A percentile compares a stretch with the other conserved stretches of the same genome.
phyloP scores from a whole-genome alignment of 2,113 vertebrate species.

The Sturnira hondurensis region DNA sequence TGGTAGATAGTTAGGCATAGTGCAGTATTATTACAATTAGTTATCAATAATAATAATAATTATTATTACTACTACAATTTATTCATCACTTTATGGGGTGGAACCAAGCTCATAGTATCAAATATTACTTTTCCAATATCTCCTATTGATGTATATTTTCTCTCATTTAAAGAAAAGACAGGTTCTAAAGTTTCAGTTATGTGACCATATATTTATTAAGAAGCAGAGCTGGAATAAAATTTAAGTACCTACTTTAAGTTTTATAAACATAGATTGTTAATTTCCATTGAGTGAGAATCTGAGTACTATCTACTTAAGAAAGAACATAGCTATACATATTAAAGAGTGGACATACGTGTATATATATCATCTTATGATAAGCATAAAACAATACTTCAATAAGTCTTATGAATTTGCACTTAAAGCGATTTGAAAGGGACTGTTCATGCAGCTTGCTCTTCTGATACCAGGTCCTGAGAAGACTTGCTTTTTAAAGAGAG shows the following conservation, averaged over 20 bases:
- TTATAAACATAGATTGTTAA: background rate
- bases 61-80: background rate
- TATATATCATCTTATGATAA: background rate
- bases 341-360: background rate
- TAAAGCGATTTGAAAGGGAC: background rate
- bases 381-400: background rate
- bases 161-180: background rate
- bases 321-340: background rate
- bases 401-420: background rate
- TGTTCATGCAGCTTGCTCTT: background rate
- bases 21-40: background rate
- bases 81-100: background rate
- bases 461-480: background rate
- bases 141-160: background rate
- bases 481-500: background rate
- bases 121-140: background rate
- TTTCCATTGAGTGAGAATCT: background rate
- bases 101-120: background rate
- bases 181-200: background rate
- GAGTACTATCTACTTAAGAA: background rate
- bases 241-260: background rate
- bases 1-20: background rate
- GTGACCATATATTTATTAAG: background rate
- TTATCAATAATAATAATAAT: background rate
- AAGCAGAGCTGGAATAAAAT: background rate